Evolutionary conservation across 2,888 invertebrate species (phyloP), one percentile per base, ranked within the genome.

Genomic region (Sminthurides aquaticus): DNA sequence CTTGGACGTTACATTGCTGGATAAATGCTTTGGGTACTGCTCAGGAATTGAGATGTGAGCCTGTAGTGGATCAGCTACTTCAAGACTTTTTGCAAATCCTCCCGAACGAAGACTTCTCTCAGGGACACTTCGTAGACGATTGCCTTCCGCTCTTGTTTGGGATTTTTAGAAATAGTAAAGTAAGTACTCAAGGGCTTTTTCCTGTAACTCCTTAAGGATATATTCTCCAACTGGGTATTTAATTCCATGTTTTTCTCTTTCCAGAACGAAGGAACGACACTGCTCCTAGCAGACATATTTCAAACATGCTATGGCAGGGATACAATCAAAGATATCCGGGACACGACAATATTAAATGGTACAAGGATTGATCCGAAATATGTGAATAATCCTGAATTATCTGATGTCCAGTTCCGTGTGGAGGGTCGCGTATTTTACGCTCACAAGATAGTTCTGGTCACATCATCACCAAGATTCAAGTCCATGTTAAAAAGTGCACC

Each of bases 1-100:
- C 90, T 2, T 95, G 94, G 94, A 92, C 91, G 0, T 79, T 93
- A 26, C 91, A 94, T 78, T 91, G 91, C 73, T 95, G 94, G 94
- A 91, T 91, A 83, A 86, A 90, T 76, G 91, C 91, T 0, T 79
- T 94, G 34, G 88, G 89, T 0, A 90, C 90, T 0, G 92, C 93
- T 0, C 90, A 92, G 62, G 91, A 91, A 70, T 85, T 89, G 65
- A 83, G 89, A 55, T 80, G 91, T 64, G 91, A 92, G 75, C 87
- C 87, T 65, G 87, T 92, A 43, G 90, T 93, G 54, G 91, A 93
- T 78, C 91, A 91, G 77, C 82, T 94, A 29, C 79, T 94, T 59
- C 91, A 91, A 79, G 93, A 93, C 78, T 93, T 93, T 77, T 81
- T 91, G 34, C 91, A 91, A 83, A 91, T 91, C 66, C 91, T 91